Percentiles rank a stretch among this genome's conserved stretches.
Evolutionary conservation across 2,113 vertebrate species (phyloP).

Genomic region (Oryctolagus cuniculus): DNA sequence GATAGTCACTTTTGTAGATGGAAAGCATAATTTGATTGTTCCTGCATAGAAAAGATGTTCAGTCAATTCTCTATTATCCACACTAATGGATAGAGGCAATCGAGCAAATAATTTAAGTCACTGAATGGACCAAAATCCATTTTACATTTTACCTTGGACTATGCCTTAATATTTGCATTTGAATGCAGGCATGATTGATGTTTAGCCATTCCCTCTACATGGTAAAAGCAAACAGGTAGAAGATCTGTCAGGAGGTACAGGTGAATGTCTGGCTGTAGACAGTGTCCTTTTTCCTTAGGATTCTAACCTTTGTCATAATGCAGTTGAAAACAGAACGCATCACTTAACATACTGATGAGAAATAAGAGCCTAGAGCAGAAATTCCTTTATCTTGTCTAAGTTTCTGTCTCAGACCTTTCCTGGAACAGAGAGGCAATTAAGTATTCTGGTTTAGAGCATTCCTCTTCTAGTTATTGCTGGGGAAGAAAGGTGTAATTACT

Average conservation of each 20-base stretch:
- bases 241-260: neutral
- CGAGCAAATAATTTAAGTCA: constrained; percentile 55
- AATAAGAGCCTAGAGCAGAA: constrained; percentile 4
- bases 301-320: neutral
- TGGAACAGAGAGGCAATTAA: constrained; percentile 25
- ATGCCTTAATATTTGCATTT: constrained; percentile 58
- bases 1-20: constrained; percentile 27
- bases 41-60: constrained; percentile 33
- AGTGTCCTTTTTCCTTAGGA: neutral
- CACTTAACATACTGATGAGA: constrained; percentile 24
- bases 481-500: constrained; percentile 57
- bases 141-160: constrained; percentile 66
- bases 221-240: neutral
- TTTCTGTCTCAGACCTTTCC: constrained; percentile 52
- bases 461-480: constrained; percentile 31
- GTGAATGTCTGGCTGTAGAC: neutral
- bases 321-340: neutral
- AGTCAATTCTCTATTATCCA: constrained; percentile 50
- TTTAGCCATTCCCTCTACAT: neutral
- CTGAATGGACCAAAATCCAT: constrained; percentile 39
- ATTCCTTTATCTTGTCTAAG: constrained; percentile 10
- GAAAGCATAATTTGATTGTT: constrained; percentile 21
- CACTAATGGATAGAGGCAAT: constrained; percentile 58
- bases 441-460: neutral
- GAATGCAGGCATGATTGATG: neutral